Evolutionary conservation across 1,140 invertebrate genomes (phyloP).

Genomic region (Bombus polaris): DNA sequence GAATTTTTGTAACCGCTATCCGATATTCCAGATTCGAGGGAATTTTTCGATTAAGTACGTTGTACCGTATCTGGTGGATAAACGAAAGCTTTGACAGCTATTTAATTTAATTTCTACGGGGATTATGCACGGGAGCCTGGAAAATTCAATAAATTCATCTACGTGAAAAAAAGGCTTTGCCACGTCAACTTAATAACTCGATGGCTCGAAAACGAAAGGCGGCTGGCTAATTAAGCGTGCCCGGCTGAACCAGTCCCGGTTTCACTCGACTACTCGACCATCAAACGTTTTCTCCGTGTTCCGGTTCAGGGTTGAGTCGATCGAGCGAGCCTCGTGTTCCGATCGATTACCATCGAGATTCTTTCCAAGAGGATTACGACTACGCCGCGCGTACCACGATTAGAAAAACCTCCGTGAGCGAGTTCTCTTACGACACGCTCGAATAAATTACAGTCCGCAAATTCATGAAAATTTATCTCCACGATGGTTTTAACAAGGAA

Average conservation of each 20-base stretch:
- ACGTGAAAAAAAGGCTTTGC: background rate
- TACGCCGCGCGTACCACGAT: constrained; percentile 8
- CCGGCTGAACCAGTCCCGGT: constrained; percentile 57
- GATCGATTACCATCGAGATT: constrained; percentile 62
- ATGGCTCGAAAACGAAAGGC: constrained; percentile 64
- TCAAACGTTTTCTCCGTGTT: constrained; percentile 65
- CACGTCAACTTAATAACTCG: constrained; percentile 29
- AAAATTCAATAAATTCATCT: constrained; percentile 28
- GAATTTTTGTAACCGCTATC: no score
- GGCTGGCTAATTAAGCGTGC: constrained; percentile 65
- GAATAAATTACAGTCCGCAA: constrained; percentile 18
- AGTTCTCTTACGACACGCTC: constrained; percentile 50
- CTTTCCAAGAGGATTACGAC: constrained; percentile 50
- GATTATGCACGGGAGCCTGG: constrained; percentile 11
- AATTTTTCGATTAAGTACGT: background rate
- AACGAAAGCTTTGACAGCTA: constrained; percentile 8
- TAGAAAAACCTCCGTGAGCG: constrained; percentile 10
- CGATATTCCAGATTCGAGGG: background rate
- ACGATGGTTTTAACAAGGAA: background rate
- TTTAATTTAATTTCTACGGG: constrained; percentile 19
- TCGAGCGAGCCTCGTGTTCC: constrained; percentile 55
- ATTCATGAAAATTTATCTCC: constrained; percentile 36
- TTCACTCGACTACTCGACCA: constrained; percentile 62
- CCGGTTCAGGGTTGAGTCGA: constrained; percentile 66
- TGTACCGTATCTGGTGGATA: background rate